Evolutionary conservation across 2,113 vertebrate species (phyloP).

Genomic region (Galbula dea): DNA sequence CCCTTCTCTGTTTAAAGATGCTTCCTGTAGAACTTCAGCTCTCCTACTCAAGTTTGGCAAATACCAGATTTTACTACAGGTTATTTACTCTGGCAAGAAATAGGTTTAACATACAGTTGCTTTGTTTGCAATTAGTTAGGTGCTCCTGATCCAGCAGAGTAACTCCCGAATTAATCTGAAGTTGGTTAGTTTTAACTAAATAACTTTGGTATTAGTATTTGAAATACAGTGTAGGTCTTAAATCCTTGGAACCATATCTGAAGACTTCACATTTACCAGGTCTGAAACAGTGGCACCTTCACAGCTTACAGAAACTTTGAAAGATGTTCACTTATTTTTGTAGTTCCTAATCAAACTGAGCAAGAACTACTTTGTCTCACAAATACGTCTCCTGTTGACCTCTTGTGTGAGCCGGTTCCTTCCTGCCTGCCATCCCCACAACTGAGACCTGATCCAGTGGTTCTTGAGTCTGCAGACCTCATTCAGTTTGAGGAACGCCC

Average conservation of each 20-base stretch:
- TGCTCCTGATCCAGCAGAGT: not conserved
- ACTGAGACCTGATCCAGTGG: slow-evolving; percentile 87
- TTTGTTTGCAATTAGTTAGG: not conserved
- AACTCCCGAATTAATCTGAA: not conserved
- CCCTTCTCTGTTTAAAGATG: not conserved
- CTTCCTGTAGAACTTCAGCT: not conserved
- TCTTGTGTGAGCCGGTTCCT: slow-evolving; percentile 92
- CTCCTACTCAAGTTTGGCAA: not conserved
- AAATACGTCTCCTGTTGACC: slow-evolving; percentile 82
- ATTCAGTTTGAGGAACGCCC: slow-evolving; percentile 88
- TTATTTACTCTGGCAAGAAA: not conserved
- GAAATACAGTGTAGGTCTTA: not conserved
- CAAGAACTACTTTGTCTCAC: slow-evolving; percentile 84
- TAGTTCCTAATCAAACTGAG: slow-evolving; percentile 74
- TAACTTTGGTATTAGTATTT: not conserved
- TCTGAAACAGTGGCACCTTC: not conserved
- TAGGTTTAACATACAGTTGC: not conserved
- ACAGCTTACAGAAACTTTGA: not conserved
- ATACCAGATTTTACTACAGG: not conserved
- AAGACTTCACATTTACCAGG: not conserved
- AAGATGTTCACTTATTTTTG: not conserved
- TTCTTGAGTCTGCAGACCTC: slow-evolving; percentile 81
- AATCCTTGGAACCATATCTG: not conserved
- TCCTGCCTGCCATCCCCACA: slow-evolving; percentile 94
- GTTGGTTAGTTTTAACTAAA: not conserved